Evolutionary conservation across 2,797 vertebrate genomes (phyloP), one percentile per base, ranked within the genome.

Genomic region (Hirundo rustica): DNA sequence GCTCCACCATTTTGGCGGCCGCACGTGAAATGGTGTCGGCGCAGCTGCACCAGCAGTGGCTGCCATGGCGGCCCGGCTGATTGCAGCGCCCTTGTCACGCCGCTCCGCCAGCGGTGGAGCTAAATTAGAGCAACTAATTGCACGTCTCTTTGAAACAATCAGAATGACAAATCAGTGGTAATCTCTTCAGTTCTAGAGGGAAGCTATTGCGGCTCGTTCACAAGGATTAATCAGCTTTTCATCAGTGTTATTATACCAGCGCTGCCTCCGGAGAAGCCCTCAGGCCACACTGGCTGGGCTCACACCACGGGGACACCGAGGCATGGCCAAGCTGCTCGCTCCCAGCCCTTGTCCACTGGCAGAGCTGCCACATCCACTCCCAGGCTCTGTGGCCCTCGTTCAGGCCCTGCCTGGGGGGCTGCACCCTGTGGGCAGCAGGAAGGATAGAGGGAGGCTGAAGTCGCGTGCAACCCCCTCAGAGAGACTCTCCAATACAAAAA

Each of bases 141-240:
- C 96, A 92, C 93, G 85, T 94, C 95, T 92, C 93, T 92, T 62
- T 68, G 94, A 96, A 96, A 96, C 95, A 96, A 95, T 96, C 92
- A 87, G 88, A 77, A 92, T 96, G 96, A 94, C 96, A 96, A 95
- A 95, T 91, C 95, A 92, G 95, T 48, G 81, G 60, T 88, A 81
- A 82, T 79, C 75, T 89, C 85, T 85, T 89, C 50, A 74, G 78
- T 89, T 96, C 80, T 91, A 72, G 92, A 92, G 68, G 42, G 87
- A 88, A 79, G 84, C 75, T 89, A 53, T 74, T 58, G 71, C 83
- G 2, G 86, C 89, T 73, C 72, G 5, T 57, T 80, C 77, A 88
- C 67, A 61, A 88, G 86, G 32, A 83, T 92, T 88, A 89, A 95
- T 88, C 88, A 96, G 91, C 93, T 93, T 91, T 93, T 95, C 95